Percentiles rank a stretch among this genome's conserved stretches.
These are phyloP conservation scores for Notospermus geniculatus DNA, from an alignment of 1,140 invertebrate species.

Conservation along the genomic window DNA sequence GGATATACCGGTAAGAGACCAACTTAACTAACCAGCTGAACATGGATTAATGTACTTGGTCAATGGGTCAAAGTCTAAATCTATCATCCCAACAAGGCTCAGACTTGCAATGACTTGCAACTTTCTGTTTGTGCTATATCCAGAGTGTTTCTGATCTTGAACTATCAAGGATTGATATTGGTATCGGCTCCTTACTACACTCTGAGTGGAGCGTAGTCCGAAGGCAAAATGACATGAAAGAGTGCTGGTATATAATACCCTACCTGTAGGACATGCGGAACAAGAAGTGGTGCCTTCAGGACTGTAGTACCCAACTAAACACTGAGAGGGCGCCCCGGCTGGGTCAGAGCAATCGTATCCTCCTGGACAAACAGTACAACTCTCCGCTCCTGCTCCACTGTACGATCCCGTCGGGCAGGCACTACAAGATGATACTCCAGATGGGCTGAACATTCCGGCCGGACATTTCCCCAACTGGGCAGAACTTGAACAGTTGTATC, in stretches of 20 bases:
- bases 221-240: neutral
- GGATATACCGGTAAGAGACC: too few species aligned
- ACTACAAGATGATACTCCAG: constrained; percentile 3
- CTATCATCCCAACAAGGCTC: too few species aligned
- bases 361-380: constrained; percentile 26
- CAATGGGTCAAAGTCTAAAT: too few species aligned
- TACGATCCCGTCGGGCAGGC: neutral
- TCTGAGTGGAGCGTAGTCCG: too few species aligned
- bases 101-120: too few species aligned
- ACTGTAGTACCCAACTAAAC: constrained; percentile 10
- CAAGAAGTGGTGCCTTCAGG: neutral
- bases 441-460: constrained; percentile 1
- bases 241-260: neutral
- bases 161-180: too few species aligned
- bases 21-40: too few species aligned
- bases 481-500: neutral
- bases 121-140: too few species aligned
- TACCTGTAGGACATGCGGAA: constrained; percentile 16
- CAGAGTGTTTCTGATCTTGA: too few species aligned
- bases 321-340: constrained; percentile 17
- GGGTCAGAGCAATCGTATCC: constrained; percentile 30
- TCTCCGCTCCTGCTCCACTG: constrained; percentile 2
- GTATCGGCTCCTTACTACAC: too few species aligned
- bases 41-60: too few species aligned
- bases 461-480: neutral